Percentiles rank a stretch among this genome's conserved stretches.
phyloP scores from a whole-genome alignment of 2,113 vertebrate genomes.

The Sturnira hondurensis region DNA sequence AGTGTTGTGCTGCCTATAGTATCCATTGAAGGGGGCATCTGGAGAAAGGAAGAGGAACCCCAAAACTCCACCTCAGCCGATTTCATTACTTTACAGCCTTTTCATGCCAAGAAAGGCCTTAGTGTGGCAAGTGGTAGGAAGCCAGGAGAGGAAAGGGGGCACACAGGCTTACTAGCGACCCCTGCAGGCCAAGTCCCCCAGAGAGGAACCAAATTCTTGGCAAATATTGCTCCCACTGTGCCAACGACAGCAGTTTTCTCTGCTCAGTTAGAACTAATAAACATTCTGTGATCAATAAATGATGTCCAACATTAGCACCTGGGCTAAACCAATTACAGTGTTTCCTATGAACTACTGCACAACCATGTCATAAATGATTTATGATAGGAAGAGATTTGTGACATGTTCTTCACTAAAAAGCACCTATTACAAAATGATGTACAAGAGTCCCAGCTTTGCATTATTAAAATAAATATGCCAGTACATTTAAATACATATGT shows the following conservation, averaged over 20 bases:
- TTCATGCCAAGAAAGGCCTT: not conserved
- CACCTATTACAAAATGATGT: not conserved
- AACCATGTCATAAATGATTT: not conserved
- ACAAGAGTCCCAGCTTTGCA: not conserved
- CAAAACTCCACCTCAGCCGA: not conserved
- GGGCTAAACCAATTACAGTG: not conserved
- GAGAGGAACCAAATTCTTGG: not conserved
- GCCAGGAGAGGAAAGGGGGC: fast-evolving
- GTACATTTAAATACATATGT: not conserved
- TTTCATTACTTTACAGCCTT: not conserved
- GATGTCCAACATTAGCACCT: not conserved
- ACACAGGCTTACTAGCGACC: fast-evolving
- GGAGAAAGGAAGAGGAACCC: not conserved
- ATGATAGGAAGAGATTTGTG: not conserved
- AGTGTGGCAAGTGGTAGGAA: fast-evolving
- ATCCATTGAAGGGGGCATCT: not conserved
- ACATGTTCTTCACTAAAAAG: not conserved
- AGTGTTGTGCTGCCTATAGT: fast-evolving
- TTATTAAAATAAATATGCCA: not conserved
- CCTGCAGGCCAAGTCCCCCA: not conserved
- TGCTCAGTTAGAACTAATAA: not conserved
- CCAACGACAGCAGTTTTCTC: not conserved
- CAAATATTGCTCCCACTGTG: not conserved
- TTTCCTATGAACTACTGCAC: not conserved
- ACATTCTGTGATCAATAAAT: not conserved